Conservation (phyloP, 2,797 vertebrate genomes). For the Luscinia luscinia region DNA sequence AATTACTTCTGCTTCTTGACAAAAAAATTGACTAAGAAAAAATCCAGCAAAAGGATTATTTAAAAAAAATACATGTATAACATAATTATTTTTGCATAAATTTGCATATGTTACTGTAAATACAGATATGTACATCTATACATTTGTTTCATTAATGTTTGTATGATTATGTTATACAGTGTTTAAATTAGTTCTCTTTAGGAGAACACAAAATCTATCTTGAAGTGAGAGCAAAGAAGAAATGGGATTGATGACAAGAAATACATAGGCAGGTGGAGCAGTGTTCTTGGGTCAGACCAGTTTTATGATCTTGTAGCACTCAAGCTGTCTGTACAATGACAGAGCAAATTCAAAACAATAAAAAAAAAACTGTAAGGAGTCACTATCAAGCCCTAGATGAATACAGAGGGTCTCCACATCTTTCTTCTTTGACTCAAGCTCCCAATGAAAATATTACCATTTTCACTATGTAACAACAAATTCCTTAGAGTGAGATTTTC, state of each 20-base stretch:
- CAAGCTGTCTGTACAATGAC: background rate
- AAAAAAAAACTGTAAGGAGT: background rate
- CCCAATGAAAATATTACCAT: background rate
- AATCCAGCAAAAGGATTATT: background rate
- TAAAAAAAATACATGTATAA: background rate
- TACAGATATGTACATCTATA: background rate
- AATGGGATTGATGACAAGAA: background rate
- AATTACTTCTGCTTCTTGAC: background rate
- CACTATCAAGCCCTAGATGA: background rate
- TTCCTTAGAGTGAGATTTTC: conserved; percentile 36
- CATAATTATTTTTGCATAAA: background rate
- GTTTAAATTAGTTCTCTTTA: background rate
- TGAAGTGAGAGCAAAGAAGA: conserved; percentile 1
- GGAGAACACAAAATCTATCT: background rate
- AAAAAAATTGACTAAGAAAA: background rate
- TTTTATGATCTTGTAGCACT: background rate
- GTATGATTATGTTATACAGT: background rate
- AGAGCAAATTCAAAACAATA: background rate
- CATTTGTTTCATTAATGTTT: background rate
- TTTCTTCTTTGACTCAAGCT: background rate
- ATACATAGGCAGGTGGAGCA: background rate
- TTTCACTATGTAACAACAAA: conserved; percentile 19
- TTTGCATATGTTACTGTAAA: background rate
- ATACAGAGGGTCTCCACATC: background rate
- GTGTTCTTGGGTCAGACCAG: background rate